phyloP scores from a whole-genome alignment of 1,140 invertebrate species.

The Araneus ventricosus region DNA sequence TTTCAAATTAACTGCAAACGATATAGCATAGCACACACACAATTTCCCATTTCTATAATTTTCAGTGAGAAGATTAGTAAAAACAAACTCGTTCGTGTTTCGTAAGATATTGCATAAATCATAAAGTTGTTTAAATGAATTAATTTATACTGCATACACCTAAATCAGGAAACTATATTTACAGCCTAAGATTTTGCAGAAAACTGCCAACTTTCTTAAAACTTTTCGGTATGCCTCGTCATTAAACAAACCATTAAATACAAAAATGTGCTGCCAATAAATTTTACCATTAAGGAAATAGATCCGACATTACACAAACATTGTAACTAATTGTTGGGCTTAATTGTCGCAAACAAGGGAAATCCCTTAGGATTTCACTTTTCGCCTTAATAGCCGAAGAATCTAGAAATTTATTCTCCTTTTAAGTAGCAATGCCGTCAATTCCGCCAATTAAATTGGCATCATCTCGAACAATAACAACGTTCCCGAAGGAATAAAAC shows the following conservation, averaged over 20 bases:
- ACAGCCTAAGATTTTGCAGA: too few relatives aligned
- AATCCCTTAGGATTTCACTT: not conserved
- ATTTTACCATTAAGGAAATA: not conserved
- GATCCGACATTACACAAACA: not conserved
- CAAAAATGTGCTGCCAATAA: not conserved
- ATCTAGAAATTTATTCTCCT: not conserved
- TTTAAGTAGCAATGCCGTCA: not conserved
- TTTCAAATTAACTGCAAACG: too few relatives aligned
- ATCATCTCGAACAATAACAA: not conserved
- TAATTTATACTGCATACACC: too few relatives aligned
- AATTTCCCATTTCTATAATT: too few relatives aligned
- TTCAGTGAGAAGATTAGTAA: too few relatives aligned
- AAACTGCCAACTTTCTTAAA: too few relatives aligned
- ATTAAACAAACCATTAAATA: not conserved
- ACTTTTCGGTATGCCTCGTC: too few relatives aligned
- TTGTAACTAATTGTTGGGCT: not conserved
- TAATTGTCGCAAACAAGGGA: not conserved
- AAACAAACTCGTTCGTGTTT: too few relatives aligned
- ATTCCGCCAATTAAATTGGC: slow-evolving; percentile 19
- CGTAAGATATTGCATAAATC: too few relatives aligned
- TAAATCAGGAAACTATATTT: too few relatives aligned
- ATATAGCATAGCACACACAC: too few relatives aligned
- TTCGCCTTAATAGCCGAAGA: not conserved
- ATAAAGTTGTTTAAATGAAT: too few relatives aligned
- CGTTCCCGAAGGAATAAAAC: not conserved